A percentile compares a stretch with the other conserved stretches of the same genome.
Evolutionary conservation across 1,140 invertebrate species (phyloP).

Genomic region (Manduca sexta): DNA sequence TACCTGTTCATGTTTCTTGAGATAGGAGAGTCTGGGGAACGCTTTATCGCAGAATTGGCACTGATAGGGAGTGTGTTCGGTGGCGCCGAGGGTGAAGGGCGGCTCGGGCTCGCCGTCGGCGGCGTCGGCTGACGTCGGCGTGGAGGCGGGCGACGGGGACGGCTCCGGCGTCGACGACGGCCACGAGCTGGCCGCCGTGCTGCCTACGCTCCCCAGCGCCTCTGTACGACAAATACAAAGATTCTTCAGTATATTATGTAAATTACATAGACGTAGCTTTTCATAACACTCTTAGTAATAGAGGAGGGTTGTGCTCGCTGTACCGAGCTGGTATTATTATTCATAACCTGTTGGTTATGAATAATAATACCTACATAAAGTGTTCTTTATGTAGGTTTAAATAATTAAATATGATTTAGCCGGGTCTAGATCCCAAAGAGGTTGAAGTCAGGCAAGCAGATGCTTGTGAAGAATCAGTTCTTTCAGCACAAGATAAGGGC

Average conservation of each 20-base stretch:
- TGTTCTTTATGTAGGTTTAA: no score
- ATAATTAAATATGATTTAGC: no score
- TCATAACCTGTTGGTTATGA: no score
- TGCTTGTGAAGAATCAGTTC: no score
- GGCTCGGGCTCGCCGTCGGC: slow-evolving; percentile 75
- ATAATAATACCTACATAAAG: no score
- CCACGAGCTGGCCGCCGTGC: slow-evolving; percentile 78
- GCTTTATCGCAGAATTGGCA: slow-evolving; percentile 94
- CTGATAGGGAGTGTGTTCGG: slow-evolving; percentile 86
- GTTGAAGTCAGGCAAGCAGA: no score
- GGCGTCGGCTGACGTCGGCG: slow-evolving; percentile 77
- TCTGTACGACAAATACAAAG: slow-evolving; percentile 57
- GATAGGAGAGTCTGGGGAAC: slow-evolving; percentile 88
- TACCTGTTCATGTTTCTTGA: slow-evolving; percentile 96
- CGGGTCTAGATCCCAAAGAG: no score
- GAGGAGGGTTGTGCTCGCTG: no score
- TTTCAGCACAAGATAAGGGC: no score
- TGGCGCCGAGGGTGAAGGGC: slow-evolving; percentile 79
- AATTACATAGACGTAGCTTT: no score
- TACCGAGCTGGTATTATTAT: no score
- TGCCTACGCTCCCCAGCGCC: slow-evolving; percentile 78
- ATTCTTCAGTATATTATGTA: slow-evolving; percentile 2
- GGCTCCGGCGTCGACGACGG: slow-evolving; percentile 75
- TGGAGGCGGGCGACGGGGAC: slow-evolving; percentile 75
- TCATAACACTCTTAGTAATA: no score